Evolutionary conservation across 2,797 vertebrate species (phyloP).

Genomic region (Sebastes vulpes): DNA sequence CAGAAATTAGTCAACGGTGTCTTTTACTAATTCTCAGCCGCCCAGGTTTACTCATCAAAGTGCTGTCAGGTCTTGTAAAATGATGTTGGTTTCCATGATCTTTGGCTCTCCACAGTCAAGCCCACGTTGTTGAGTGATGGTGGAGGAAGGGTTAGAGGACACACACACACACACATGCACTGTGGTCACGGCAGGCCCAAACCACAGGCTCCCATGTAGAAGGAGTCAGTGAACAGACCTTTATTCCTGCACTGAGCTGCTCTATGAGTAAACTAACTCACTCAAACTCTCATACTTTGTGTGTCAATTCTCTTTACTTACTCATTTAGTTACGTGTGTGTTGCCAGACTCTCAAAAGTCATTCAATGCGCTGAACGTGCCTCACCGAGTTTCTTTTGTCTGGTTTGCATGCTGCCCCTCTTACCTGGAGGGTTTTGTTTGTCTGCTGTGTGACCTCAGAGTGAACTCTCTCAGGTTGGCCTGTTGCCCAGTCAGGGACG

Average conservation of each 20-base stretch:
- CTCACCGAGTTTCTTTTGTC: not conserved
- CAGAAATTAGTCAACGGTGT: slow-evolving; percentile 29
- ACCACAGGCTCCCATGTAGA: slow-evolving; percentile 75
- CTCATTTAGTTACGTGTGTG: slow-evolving; percentile 3
- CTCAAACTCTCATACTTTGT: slow-evolving; percentile 27
- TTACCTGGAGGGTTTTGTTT: slow-evolving; percentile 25
- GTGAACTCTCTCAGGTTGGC: slow-evolving; percentile 55
- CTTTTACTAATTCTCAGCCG: slow-evolving; percentile 17
- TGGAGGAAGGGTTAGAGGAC: slow-evolving; percentile 20
- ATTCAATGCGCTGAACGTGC: not conserved
- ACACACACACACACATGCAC: slow-evolving; percentile 15
- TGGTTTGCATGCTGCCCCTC: slow-evolving; percentile 1
- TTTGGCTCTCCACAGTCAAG: slow-evolving; percentile 34
- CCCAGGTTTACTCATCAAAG: slow-evolving; percentile 54
- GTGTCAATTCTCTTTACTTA: slow-evolving; percentile 17
- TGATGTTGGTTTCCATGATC: slow-evolving; percentile 59
- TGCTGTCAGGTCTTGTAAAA: slow-evolving; percentile 46
- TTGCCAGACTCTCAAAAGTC: not conserved
- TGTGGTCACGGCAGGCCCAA: slow-evolving; percentile 71
- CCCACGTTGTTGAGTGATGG: slow-evolving; percentile 56
- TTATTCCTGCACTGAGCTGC: slow-evolving; percentile 64
- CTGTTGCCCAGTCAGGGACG: slow-evolving; percentile 29
- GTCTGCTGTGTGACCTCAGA: slow-evolving; percentile 38
- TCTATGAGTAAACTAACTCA: slow-evolving; percentile 52
- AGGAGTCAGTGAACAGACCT: slow-evolving; percentile 72